A percentile compares a stretch with the other conserved stretches of the same genome.
These are phyloP conservation scores for Zeuzera pyrina DNA, from an alignment of 2,888 invertebrate genomes.

Conservation along the genomic window DNA sequence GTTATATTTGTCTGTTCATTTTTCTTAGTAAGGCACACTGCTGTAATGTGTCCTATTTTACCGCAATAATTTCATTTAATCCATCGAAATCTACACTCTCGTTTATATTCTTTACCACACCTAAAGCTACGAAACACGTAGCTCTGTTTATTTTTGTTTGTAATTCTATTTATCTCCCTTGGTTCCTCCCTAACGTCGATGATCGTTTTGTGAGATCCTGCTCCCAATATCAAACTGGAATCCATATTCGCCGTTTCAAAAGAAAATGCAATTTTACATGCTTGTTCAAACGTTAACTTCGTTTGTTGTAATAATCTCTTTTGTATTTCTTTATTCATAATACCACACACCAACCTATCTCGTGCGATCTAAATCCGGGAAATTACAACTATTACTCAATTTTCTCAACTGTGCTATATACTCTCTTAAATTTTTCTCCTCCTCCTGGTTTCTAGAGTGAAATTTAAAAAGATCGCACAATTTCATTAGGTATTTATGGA, in stretches of 20 bases:
- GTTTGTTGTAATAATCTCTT: not conserved
- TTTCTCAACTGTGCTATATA: not conserved
- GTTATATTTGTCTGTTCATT: not conserved
- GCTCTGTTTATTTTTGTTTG: not conserved
- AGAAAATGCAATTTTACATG: too few species aligned
- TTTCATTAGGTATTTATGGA: too few species aligned
- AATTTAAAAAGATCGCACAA: too few species aligned
- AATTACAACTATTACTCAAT: not conserved
- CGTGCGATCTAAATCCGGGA: not conserved
- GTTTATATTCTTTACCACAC: not conserved
- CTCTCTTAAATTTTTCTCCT: conserved; percentile 6
- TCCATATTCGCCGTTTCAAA: too few species aligned
- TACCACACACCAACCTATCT: not conserved
- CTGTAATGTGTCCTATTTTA: not conserved
- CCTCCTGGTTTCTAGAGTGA: too few species aligned
- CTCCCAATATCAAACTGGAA: too few species aligned
- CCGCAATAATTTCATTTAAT: not conserved
- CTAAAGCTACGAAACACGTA: not conserved
- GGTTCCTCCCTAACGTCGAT: not conserved
- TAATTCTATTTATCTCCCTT: not conserved
- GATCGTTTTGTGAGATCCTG: not conserved
- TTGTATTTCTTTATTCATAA: not conserved
- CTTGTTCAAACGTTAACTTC: not conserved
- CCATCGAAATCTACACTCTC: not conserved
- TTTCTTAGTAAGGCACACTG: not conserved